phyloP scores from a whole-genome alignment of 2,797 vertebrate genomes.

The Cryptoprocta ferox region DNA sequence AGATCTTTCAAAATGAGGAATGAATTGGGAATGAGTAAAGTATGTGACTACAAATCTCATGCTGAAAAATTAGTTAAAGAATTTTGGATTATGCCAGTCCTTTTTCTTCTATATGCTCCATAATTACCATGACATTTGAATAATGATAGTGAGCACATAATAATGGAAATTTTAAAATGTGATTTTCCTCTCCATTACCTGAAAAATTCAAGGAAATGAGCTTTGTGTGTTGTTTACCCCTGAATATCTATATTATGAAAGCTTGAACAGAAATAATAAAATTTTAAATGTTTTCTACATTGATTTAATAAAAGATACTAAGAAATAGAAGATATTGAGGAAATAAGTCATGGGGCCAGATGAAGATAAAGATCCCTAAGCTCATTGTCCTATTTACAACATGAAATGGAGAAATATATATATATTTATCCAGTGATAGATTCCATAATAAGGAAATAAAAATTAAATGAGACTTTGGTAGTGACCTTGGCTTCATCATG shows the following conservation, averaged over 20 bases:
- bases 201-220: background rate
- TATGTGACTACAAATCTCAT: background rate
- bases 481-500: background rate
- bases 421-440: background rate
- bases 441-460: background rate
- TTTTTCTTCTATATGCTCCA: background rate
- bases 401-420: background rate
- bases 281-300: background rate
- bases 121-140: background rate
- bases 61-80: background rate
- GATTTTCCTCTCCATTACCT: background rate
- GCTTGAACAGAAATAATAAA: background rate
- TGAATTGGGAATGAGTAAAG: background rate
- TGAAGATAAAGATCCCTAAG: background rate
- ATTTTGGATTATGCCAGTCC: background rate
- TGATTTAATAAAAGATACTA: background rate
- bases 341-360: background rate
- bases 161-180: background rate
- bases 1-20: background rate
- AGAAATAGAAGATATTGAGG: background rate
- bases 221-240: background rate
- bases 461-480: background rate
- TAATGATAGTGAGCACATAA: background rate
- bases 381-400: background rate
- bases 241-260: background rate